Evolutionary conservation across 2,888 invertebrate species (phyloP).

Genomic region (Seira musarum): DNA sequence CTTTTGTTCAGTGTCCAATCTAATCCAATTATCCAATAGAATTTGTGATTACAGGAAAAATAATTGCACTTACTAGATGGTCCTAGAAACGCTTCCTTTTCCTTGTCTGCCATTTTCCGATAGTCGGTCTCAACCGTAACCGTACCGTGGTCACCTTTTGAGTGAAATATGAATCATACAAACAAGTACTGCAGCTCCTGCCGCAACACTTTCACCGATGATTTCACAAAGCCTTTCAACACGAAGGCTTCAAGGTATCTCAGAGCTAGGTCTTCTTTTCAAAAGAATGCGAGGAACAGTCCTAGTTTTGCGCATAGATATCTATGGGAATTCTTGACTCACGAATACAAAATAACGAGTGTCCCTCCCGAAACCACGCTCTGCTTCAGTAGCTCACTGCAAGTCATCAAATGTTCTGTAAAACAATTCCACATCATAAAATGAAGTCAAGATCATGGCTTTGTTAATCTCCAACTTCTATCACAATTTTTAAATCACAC

Average conservation of each 20-base stretch:
- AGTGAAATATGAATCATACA: conserved; percentile 23
- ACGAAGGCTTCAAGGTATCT: neutral
- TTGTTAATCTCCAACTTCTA: no score
- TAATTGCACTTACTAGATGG: conserved; percentile 37
- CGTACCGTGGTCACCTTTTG: conserved; percentile 1
- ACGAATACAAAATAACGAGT: no score
- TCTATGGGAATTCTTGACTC: neutral
- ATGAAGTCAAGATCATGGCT: no score
- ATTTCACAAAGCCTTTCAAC: neutral
- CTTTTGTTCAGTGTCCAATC: neutral
- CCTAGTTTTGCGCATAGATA: neutral
- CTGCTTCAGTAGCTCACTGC: no score
- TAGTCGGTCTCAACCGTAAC: conserved; percentile 5
- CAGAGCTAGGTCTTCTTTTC: no score
- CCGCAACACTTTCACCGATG: conserved; percentile 18
- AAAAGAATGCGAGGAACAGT: no score
- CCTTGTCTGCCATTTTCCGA: conserved; percentile 22
- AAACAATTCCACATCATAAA: no score
- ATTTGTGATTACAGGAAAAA: neutral
- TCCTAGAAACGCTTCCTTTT: conserved; percentile 32
- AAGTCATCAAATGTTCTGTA: no score
- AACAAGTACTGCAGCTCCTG: conserved; percentile 1
- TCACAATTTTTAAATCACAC: no score
- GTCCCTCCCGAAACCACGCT: no score
- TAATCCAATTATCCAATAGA: neutral